phyloP scores from a whole-genome alignment of 1,140 invertebrate genomes.

The Coboldia fuscipes region DNA sequence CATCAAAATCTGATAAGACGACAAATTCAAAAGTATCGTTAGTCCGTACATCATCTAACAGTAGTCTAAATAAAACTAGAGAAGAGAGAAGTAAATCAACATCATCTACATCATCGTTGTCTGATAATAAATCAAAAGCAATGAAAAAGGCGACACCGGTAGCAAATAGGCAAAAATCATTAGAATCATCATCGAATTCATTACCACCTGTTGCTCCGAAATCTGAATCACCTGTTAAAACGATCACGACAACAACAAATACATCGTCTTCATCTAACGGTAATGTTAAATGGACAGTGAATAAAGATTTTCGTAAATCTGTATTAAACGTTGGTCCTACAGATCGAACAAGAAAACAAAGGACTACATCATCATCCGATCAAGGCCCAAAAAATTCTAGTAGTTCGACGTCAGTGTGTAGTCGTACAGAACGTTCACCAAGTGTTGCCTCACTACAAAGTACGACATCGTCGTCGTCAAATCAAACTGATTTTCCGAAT shows the following conservation, averaged over 20 bases:
- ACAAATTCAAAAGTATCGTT: neutral
- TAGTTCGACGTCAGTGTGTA: neutral
- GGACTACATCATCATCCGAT: conserved; percentile 12
- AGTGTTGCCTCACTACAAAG: conserved; percentile 13
- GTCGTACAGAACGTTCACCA: conserved; percentile 13
- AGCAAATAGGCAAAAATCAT: conserved; percentile 10
- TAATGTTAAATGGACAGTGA: conserved; percentile 25
- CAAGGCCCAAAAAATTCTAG: conserved; percentile 6
- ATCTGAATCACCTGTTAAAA: conserved; percentile 23
- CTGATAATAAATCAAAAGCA: conserved; percentile 16
- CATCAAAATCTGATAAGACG: neutral
- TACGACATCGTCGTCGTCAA: conserved; percentile 3
- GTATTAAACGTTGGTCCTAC: conserved; percentile 42
- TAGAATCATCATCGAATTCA: conserved; percentile 8
- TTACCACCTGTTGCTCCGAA: conserved; percentile 36
- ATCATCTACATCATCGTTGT: conserved; percentile 16
- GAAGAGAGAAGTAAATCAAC: neutral
- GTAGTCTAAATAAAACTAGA: neutral
- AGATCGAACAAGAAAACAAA: conserved; percentile 17
- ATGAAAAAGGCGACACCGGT: conserved; percentile 4
- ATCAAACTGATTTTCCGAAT: conserved; percentile 1
- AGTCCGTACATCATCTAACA: neutral
- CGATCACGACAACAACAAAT: conserved; percentile 10
- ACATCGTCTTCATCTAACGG: conserved; percentile 16
- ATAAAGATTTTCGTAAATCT: conserved; percentile 58